Evolutionary conservation across 2,797 vertebrate species (phyloP), one percentile per base, ranked within the genome.

Genomic region (Pogoniulus pusillus): DNA sequence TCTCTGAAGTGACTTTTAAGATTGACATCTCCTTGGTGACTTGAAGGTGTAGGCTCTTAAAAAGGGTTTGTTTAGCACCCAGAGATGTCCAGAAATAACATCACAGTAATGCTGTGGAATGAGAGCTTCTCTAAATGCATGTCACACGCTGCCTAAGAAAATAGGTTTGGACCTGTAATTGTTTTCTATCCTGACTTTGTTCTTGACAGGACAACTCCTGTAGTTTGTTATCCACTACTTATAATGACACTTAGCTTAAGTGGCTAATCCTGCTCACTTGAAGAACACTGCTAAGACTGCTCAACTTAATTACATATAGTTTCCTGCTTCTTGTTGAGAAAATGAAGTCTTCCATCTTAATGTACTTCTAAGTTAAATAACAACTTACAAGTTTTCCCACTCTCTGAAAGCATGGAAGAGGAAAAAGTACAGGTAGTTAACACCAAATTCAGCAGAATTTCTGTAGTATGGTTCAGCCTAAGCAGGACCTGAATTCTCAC

Each of bases 301-400:
- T 93, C 63, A 87, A 85, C 35, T 65, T 34, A 24, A 66, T 57
- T 75, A 75, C 15, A 69, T 34, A 45, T 1, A 22, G 10, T n/a
- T 90, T 85, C 24, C 84, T 89, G 53, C 9, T 73, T 90, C 63
- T 64, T 87, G 54, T 12, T 87, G 57, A 83, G 57, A 90, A 90
- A 87, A 82, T 32, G 10, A 65, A 55, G 64, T 26, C 60, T 79
- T 93, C 66, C 76, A 95, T 29, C 79, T 91, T 93, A 96, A 95
- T 9, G 64, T 63, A 93, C 51, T 95, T 95, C 88, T 90, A 92
- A 80, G 72, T 92, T 90, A 91, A 95, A 75, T 77, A 87, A 66
- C 80, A 94, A 96, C 96, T 97, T 96, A 96, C 96, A 96, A 95
- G 90, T 82, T 95, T 92, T 95, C 95, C 97, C 96, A 97, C 90